A percentile compares a stretch with the other conserved stretches of the same genome.
phyloP scores from a whole-genome alignment of 2,113 vertebrate species.

The Todiramphus saurophagus region DNA sequence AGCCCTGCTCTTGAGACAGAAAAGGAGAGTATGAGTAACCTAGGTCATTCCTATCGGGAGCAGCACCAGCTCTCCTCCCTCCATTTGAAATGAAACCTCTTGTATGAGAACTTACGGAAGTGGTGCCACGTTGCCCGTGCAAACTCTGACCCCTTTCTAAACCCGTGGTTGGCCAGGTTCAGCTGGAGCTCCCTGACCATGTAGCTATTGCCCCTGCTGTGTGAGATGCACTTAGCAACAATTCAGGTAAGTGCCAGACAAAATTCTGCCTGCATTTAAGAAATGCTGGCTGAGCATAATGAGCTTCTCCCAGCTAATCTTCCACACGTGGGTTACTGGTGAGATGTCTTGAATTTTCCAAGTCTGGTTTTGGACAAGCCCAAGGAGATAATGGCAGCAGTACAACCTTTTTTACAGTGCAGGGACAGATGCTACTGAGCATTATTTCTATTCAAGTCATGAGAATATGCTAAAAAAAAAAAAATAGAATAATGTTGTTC shows the following conservation, averaged over 20 bases:
- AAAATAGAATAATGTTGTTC: neutral
- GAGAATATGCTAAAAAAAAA: neutral
- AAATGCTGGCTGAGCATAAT: neutral
- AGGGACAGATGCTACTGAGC: neutral
- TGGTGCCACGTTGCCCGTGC: neutral
- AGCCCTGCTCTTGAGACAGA: neutral
- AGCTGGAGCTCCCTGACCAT: neutral
- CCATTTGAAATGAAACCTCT: neutral
- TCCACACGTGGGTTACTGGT: neutral
- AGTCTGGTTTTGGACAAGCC: neutral
- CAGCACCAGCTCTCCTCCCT: neutral
- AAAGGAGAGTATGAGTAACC: neutral
- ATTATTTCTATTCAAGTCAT: neutral
- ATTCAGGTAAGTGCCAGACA: neutral
- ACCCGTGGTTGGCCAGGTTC: neutral
- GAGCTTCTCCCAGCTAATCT: neutral
- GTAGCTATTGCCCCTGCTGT: neutral
- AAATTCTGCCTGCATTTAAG: neutral
- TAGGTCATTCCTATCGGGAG: accelerated
- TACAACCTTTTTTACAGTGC: too few relatives aligned
- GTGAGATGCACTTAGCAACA: neutral
- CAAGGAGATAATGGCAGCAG: neutral
- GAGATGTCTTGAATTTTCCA: neutral
- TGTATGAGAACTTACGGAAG: neutral
- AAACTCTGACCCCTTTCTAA: neutral